Percentiles rank a stretch among this genome's conserved stretches.
Evolutionary conservation across 2,113 vertebrate genomes (phyloP).

Genomic region (Pelmatolapia mariae): DNA sequence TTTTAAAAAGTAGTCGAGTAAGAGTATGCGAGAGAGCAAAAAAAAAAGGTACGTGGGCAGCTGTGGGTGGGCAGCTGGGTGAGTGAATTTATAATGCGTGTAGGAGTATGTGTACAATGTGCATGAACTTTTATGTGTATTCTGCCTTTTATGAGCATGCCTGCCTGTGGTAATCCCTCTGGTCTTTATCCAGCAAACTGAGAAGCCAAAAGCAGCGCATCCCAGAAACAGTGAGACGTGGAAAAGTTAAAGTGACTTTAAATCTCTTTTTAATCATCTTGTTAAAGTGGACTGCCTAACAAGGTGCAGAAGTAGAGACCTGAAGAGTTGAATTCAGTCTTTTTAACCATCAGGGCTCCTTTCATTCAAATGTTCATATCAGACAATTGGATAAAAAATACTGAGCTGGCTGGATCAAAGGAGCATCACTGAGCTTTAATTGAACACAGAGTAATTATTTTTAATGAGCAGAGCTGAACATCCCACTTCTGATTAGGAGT

Average conservation of each 20-base stretch:
- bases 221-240: background rate
- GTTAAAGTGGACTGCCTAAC: background rate
- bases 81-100: background rate
- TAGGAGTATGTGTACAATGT: background rate
- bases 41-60: conserved; percentile 7
- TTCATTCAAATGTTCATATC: conserved; percentile 1
- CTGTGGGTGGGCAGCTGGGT: background rate
- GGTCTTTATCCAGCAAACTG: background rate
- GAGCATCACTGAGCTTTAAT: conserved; percentile 39
- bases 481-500: conserved; percentile 49
- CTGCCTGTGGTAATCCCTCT: background rate
- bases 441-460: conserved; percentile 67
- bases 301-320: background rate
- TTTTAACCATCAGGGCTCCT: background rate
- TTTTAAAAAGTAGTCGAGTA: background rate
- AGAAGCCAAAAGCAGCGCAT: background rate
- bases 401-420: conserved; percentile 50
- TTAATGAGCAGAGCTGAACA: conserved; percentile 55
- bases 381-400: conserved; percentile 7
- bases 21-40: conserved; percentile 1
- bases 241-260: background rate
- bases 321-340: background rate
- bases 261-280: background rate
- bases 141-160: background rate
- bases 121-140: background rate